These are phyloP conservation scores for Ophiodon elongatus DNA, from an alignment of 2,113 vertebrate genomes.

Conservation along the genomic window DNA sequence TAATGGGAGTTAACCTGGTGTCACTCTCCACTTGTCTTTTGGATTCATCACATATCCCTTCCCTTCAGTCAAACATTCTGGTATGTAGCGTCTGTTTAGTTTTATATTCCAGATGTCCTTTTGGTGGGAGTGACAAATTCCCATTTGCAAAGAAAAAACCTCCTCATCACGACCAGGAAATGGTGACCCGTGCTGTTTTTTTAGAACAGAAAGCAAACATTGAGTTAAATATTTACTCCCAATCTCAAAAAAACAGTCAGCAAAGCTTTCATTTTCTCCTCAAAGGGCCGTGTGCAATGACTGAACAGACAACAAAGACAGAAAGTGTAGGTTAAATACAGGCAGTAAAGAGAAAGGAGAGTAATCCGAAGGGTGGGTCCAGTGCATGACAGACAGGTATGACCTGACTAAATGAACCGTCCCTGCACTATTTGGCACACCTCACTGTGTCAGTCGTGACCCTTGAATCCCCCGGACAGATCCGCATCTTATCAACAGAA, in stretches of 20 bases:
- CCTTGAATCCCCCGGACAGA: background rate
- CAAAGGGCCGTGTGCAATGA: background rate
- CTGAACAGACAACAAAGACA: background rate
- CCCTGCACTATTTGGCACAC: constrained; percentile 24
- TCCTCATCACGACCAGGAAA: background rate
- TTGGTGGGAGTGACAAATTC: background rate
- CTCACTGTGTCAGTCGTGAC: background rate
- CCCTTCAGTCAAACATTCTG: background rate
- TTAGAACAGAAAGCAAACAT: constrained; percentile 46
- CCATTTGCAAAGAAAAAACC: background rate
- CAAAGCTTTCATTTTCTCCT: constrained; percentile 22
- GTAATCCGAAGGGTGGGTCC: background rate
- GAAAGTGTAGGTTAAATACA: background rate
- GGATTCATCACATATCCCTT: background rate
- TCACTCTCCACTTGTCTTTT: background rate
- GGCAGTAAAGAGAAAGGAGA: background rate
- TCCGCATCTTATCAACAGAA: background rate
- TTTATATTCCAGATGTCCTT: background rate
- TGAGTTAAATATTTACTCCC: constrained; percentile 60
- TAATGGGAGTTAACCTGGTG: background rate
- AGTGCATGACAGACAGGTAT: background rate
- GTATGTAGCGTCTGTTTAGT: background rate
- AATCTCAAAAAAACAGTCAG: background rate
- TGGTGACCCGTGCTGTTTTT: background rate
- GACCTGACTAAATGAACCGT: background rate